Evolutionary conservation across 2,797 vertebrate species (phyloP).

Genomic region (Melanotaenia maccullochi): DNA sequence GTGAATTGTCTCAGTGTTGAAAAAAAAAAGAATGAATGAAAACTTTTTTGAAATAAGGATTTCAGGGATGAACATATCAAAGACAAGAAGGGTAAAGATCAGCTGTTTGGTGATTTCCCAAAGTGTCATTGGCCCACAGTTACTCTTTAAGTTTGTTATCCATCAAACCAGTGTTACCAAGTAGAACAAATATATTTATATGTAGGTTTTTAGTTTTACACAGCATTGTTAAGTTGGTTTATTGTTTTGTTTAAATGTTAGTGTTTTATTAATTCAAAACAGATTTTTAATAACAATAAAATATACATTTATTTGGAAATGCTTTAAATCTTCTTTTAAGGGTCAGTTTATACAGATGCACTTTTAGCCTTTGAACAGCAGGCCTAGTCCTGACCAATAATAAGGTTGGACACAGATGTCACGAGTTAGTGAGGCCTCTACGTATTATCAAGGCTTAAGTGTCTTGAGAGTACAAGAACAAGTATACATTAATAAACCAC

Average conservation of each 20-base stretch:
- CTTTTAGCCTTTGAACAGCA: constrained; percentile 41
- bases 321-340: background rate
- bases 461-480: constrained; percentile 31
- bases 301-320: background rate
- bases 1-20: background rate
- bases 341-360: background rate
- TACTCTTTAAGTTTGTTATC: no score
- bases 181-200: background rate
- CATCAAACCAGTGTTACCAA: background rate
- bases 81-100: background rate
- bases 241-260: background rate
- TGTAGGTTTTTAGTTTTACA: background rate
- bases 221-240: background rate
- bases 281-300: background rate
- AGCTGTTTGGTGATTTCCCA: background rate
- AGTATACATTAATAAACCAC: constrained; percentile 6
- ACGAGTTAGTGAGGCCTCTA: constrained; percentile 54
- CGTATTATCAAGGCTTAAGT: constrained; percentile 36
- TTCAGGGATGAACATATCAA: background rate
- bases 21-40: background rate
- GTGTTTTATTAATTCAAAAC: constrained; percentile 12
- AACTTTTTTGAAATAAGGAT: background rate
- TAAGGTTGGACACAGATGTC: constrained; percentile 63
- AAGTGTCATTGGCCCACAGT: background rate
- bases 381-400: constrained; percentile 43